A percentile compares a stretch with the other conserved stretches of the same genome.
phyloP scores from a whole-genome alignment of 64 coral and sea anemone species.

The Porites australiensis region DNA sequence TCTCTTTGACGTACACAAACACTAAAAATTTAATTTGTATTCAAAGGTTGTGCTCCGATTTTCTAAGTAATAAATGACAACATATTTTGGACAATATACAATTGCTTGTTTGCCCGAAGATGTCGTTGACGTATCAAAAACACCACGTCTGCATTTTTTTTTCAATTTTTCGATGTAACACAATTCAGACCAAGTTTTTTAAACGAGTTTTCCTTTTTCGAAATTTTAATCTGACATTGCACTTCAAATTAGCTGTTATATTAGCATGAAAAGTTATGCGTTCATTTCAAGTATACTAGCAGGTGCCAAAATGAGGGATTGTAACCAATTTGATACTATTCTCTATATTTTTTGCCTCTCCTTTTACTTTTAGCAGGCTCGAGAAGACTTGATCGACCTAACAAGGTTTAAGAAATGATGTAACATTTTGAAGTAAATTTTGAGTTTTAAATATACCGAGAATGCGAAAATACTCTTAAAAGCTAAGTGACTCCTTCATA shows the following conservation, averaged over 20 bases:
- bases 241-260: neutral
- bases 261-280: neutral
- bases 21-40: no score
- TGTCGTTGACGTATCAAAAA: no score
- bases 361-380: neutral
- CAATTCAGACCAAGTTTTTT: neutral
- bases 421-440: neutral
- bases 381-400: neutral
- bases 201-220: neutral
- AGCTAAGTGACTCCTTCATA: no score
- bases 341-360: neutral
- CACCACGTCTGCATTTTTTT: neutral
- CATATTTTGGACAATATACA: no score
- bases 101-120: no score
- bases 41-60: no score
- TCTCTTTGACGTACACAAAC: no score
- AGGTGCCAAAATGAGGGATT: neutral
- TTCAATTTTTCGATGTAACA: no score
- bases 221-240: neutral
- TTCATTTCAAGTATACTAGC: neutral
- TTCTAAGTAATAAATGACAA: no score
- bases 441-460: neutral
- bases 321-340: slow-evolving; percentile 49
- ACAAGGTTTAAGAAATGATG: neutral
- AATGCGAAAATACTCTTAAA: neutral